Base-by-base conservation (phyloP, 2,797 vertebrate species). In the Sphaeramia orbicularis region DNA sequence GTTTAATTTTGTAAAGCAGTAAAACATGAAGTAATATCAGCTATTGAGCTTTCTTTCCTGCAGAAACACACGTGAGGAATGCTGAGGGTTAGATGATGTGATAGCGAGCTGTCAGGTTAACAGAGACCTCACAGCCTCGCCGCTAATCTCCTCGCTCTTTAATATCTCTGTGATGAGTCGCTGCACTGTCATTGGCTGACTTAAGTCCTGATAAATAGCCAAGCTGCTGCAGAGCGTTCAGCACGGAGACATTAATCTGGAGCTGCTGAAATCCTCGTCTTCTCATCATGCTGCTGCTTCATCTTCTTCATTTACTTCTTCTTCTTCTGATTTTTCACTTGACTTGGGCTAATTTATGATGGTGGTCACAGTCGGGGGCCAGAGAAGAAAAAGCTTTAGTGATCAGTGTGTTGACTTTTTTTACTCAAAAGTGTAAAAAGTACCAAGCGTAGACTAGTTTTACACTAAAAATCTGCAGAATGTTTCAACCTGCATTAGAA, bases 121-220 rank as follows among this genome's bases (percentile, higher is more conserved):
- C 55, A 54, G 30, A 64, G 64, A 52, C 35, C 52, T 74, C 57
- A 42, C 55, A 42, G 47, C 51, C 41, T 83, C 57, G 59, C 40
- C 79, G 76, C 69, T 89, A 88, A 88, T 87, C 82, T 78, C 64
- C 76, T 71, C 55, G 21, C 60, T 61, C 69, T 53, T 68, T 88
- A 78, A 85, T 83, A 73, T 76, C 41, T 38, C 35, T 40, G 12
- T 63, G 54, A 83, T 80, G 82, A 85, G 74, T 79, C 76, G 59
- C 38, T 61, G 42, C 67, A 63, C 81, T 76, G 72, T 85, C 86
- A 77, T 72, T 78, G 69, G 72, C 53, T 9, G 63, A 38, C 69
- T 87, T 79, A 77, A 86, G 58, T 81, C 65, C 16, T 58, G 71
- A 78, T 77, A 37, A 84, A 84, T 54, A 41, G 65, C 40, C 10